Conservation (phyloP, 2,113 vertebrate genomes). For the Benitochromis conjunctus region DNA sequence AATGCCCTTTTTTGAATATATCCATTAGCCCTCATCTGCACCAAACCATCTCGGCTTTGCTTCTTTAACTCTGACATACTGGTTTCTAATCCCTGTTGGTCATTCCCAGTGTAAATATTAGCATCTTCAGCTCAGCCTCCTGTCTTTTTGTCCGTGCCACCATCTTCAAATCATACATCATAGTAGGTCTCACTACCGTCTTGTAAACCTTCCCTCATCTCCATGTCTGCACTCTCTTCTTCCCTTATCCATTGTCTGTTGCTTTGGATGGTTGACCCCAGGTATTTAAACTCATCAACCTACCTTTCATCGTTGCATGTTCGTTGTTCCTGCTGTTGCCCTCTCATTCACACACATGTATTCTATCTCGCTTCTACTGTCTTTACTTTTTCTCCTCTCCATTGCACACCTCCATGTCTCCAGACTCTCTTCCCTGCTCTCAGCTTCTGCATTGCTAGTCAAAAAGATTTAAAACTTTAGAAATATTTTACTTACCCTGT, state of each 20-base stretch:
- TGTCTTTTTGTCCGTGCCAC: background rate
- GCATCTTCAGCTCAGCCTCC: background rate
- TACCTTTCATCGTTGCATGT: background rate
- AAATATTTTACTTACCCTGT: background rate
- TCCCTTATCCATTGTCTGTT: background rate
- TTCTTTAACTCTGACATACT: background rate
- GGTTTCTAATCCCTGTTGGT: background rate
- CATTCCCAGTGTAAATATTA: background rate
- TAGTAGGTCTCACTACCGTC: background rate
- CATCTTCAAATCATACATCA: background rate
- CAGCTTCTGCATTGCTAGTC: background rate
- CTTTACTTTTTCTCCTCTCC: background rate
- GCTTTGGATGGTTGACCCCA: background rate
- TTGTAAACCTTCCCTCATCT: background rate
- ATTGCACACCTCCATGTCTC: background rate
- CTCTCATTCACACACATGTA: background rate
- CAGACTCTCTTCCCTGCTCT: background rate
- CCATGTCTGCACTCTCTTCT: background rate
- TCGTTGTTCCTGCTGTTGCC: background rate
- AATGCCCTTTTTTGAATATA: background rate
- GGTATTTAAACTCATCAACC: background rate
- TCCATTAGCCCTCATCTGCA: background rate
- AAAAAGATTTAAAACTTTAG: background rate
- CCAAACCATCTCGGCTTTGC: background rate
- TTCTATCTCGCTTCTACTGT: background rate